A percentile compares a stretch with the other conserved stretches of the same genome.
Conservation (phyloP, 2,113 vertebrate genomes). For the Anhinga rufa region DNA sequence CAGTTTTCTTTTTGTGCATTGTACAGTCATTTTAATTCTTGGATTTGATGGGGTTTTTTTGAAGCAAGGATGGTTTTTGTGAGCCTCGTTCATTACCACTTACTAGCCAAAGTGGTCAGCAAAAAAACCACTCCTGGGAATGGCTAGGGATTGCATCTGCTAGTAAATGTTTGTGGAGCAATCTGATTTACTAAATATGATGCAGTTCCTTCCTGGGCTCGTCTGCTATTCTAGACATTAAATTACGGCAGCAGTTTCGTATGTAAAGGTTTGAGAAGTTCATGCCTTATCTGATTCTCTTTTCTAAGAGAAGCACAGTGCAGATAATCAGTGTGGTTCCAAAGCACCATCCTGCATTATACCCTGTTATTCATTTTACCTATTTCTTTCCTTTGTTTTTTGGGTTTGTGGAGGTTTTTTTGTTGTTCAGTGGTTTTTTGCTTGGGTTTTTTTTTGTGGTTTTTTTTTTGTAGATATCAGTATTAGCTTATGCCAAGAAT, state of each 20-base stretch:
- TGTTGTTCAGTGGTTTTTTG: too few species aligned
- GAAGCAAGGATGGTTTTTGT: background rate
- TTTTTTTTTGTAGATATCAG: background rate
- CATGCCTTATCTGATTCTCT: background rate
- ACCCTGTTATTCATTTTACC: background rate
- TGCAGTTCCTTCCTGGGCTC: background rate
- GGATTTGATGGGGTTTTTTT: rapidly evolving
- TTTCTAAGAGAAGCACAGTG: background rate
- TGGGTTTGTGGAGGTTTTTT: too few species aligned
- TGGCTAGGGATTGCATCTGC: background rate
- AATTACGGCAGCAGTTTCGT: background rate
- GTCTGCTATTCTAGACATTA: background rate
- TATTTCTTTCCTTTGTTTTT: background rate
- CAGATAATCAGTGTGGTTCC: background rate
- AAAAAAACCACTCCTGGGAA: background rate
- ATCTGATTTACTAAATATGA: background rate
- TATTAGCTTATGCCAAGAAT: background rate
- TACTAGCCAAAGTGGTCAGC: background rate
- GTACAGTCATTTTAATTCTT: background rate
- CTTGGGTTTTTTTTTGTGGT: background rate
- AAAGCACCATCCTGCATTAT: background rate
- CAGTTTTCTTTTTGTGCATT: background rate
- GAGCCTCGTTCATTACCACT: background rate
- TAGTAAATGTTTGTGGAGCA: background rate
- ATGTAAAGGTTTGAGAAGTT: background rate